Base-by-base conservation (phyloP, 2,797 vertebrate genomes). In the Aselliscus stoliczkanus region DNA sequence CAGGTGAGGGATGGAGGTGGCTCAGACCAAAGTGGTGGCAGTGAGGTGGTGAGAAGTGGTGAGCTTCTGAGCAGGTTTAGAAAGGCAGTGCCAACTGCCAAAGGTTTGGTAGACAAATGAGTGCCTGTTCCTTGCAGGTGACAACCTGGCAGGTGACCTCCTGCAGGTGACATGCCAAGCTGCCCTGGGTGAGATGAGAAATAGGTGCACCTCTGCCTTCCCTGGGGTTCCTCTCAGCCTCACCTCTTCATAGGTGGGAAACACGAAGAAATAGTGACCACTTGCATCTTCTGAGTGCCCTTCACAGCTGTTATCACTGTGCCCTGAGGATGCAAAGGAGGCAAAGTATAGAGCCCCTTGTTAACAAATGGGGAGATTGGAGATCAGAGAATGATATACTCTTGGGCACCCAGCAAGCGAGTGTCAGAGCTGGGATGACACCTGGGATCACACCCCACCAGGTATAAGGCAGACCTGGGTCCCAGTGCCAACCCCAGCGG, bases 401-500 rank as follows among this genome's bases (percentile, higher is more conserved):
- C n/a, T 12, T 2, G 29, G 65, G 14, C 4, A 20, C 17, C 31
- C 37, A 42, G 69, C 5, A 11, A 13, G 25, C 5, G 0, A 18
- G 5, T 9, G 15, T 25, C 34, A 70, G 34, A 56, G n/a, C 15
- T 17, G 25, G 31, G 56, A 21, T 3, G 10, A 11, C 34, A 9
- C 3, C 65, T 18, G 34, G 2, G 15, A 21, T 72, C 58, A 20
- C 20, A 8, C 31, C 20, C 37, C 3, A 1, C 31, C 31, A 7
- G 0, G 18, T n/a, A 29, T 25, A 69, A 88, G 42, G 65, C 34
- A 50, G 64, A 37, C 77, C 73, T 7, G 60, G 62, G 47, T 34
- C 34, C 56, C 39, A 5, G 2, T 7, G 54, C 8, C 64, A 50
- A 11, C 1, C 65, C 34, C 56, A 11, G 13, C 56, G 4, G 15